Evolutionary conservation across 2,797 vertebrate species (phyloP), one percentile per base, ranked within the genome.

Genomic region (Cossypha dichroa): DNA sequence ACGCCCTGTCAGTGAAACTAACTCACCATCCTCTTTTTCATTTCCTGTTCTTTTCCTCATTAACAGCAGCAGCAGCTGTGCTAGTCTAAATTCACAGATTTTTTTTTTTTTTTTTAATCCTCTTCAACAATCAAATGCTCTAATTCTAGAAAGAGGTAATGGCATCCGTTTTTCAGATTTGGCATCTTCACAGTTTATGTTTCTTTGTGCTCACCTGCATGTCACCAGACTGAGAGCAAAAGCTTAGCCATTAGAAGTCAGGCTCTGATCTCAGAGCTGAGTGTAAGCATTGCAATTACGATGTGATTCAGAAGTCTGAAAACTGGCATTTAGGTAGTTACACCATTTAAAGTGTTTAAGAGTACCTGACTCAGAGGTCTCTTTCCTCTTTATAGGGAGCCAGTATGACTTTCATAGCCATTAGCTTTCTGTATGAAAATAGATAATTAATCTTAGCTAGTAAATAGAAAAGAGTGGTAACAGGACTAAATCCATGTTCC

Each of bases 51-150:
- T 91, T 83, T 92, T 88, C 33, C 64, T 91, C 46, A 66, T 45
- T 67, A 70, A 67, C 31, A 88, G 33, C 69, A 91, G 43, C 38
- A 92, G n/a, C 93, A 93, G 81, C 87, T 96, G 94, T 22, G 48
- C 31, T 48, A 63, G 59, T 72, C 64, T 76, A 58, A 94, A 77
- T 88, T 77, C 45, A 15, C 8, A 40, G 36, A 59, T 66, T 85
- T 36, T 36, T 36, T 36, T 36, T 36, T 66, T 85, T 36, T 36
- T 36, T 36, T 36, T 36, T 36, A 48, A 64, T 81, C 17, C 2
- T 56, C 10, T 76, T 69, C 8, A 26, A 74, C 36, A 52, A 85
- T 87, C 29, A 85, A 40, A 67, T 77, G 15, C 3, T 66, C 45
- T 54, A 69, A 85, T 85, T 90, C 49, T 75, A 34, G 36, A 36